phyloP scores from a whole-genome alignment of 1,140 invertebrate species.

The Diploscapter pachys region DNA sequence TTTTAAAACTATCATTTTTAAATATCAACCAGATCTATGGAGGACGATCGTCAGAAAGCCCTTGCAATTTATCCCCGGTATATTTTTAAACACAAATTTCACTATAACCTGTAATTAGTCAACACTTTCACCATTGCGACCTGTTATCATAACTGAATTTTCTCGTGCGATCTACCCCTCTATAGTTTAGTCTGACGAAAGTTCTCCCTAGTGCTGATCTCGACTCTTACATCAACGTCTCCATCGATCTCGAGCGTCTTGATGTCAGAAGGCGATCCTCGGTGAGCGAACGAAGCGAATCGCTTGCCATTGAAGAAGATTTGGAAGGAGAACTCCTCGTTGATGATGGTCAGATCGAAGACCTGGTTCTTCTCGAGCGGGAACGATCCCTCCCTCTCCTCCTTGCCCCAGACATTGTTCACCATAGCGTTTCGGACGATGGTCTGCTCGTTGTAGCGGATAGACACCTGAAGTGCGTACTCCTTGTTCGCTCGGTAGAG shows the following conservation, averaged over 20 bases:
- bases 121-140: too few relatives aligned
- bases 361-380: constrained; percentile 54
- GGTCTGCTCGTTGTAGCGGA: constrained; percentile 56
- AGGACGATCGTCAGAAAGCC: too few relatives aligned
- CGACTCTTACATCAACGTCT: constrained; percentile 32
- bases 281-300: constrained; percentile 37
- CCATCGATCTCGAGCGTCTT: constrained; percentile 44
- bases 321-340: constrained; percentile 46
- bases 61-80: too few relatives aligned
- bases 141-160: too few relatives aligned
- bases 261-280: constrained; percentile 37
- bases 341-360: constrained; percentile 57
- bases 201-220: too few relatives aligned
- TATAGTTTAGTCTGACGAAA: too few relatives aligned
- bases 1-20: too few relatives aligned
- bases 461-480: constrained; percentile 54
- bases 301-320: constrained; percentile 42
- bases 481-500: constrained; percentile 55
- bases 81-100: too few relatives aligned
- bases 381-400: constrained; percentile 55
- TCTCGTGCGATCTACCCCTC: too few relatives aligned
- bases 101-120: too few relatives aligned
- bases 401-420: constrained; percentile 49
- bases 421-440: constrained; percentile 56
- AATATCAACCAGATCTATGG: too few relatives aligned